phyloP scores from a whole-genome alignment of 2,113 vertebrate species.

The Vidua macroura region DNA sequence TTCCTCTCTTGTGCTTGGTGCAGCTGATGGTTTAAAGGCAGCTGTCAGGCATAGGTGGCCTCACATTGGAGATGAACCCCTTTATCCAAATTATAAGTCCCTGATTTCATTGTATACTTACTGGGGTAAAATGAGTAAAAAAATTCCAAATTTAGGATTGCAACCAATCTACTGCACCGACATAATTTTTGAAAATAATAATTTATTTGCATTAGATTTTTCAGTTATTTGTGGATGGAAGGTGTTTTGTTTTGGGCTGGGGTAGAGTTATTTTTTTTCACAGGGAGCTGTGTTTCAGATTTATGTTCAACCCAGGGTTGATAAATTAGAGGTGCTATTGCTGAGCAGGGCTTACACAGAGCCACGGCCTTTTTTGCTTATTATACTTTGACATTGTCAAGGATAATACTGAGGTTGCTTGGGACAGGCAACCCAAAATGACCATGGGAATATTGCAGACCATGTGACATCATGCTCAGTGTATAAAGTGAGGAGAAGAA shows the following conservation, averaged over 20 bases:
- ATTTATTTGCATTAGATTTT: not conserved
- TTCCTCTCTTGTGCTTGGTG: not conserved
- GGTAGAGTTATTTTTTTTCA: not conserved
- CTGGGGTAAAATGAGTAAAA: not conserved
- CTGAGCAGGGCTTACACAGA: not conserved
- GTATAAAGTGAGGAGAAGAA: not conserved
- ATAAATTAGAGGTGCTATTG: not conserved
- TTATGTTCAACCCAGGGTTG: not conserved
- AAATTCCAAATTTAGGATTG: not conserved
- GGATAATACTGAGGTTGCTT: not conserved
- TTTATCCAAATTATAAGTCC: not conserved
- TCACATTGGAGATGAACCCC: rapidly evolving
- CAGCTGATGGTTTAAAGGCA: not conserved
- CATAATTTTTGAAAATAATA: not conserved
- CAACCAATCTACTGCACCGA: not conserved
- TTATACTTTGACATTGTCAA: not conserved
- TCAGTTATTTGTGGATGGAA: not conserved
- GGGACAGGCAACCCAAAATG: not conserved
- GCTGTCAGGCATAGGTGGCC: not conserved
- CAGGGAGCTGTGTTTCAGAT: not conserved
- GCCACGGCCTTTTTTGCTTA: not conserved
- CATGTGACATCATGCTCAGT: not conserved
- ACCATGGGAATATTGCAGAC: not conserved
- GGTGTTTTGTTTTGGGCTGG: not conserved
- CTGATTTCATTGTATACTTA: not conserved